These are phyloP conservation scores for Gambusia holbrooki DNA, from an alignment of 2,113 vertebrate genomes.

Conservation along the genomic window DNA sequence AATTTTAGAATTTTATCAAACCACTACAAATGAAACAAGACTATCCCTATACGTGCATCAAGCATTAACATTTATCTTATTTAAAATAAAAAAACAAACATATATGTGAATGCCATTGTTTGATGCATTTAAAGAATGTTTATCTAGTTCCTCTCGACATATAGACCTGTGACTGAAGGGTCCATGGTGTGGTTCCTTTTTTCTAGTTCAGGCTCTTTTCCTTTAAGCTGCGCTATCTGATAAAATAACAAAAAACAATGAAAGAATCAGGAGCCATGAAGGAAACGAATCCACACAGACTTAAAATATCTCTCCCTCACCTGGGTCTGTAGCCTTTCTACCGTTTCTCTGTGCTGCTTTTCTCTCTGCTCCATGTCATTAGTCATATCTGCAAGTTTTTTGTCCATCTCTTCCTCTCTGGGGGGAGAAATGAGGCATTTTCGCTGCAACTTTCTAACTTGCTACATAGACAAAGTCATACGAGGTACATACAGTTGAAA, in stretches of 20 bases:
- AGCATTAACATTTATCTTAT: background rate
- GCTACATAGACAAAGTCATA: background rate
- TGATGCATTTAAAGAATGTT: background rate
- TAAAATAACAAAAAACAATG: conserved; percentile 19
- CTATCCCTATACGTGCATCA: background rate
- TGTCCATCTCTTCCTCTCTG: conserved; percentile 84
- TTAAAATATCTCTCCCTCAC: conserved; percentile 28
- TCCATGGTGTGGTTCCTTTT: conserved; percentile 59
- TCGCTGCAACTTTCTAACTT: background rate
- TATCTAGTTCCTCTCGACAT: background rate
- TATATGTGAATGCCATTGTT: background rate
- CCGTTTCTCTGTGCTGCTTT: conserved; percentile 75
- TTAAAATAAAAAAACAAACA: background rate
- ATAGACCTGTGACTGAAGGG: conserved; percentile 66
- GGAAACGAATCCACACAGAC: conserved; percentile 19
- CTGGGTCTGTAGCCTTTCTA: conserved; percentile 78
- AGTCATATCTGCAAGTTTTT: conserved; percentile 81
- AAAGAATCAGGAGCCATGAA: background rate
- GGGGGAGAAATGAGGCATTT: background rate
- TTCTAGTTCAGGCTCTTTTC: conserved; percentile 39
- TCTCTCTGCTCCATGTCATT: conserved; percentile 83
- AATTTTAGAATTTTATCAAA: no score
- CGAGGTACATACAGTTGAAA: background rate
- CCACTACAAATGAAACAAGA: background rate
- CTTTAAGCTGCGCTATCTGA: conserved; percentile 63